These are phyloP conservation scores for Lophius americanus DNA, from an alignment of 2,797 vertebrate species.

Conservation along the genomic window DNA sequence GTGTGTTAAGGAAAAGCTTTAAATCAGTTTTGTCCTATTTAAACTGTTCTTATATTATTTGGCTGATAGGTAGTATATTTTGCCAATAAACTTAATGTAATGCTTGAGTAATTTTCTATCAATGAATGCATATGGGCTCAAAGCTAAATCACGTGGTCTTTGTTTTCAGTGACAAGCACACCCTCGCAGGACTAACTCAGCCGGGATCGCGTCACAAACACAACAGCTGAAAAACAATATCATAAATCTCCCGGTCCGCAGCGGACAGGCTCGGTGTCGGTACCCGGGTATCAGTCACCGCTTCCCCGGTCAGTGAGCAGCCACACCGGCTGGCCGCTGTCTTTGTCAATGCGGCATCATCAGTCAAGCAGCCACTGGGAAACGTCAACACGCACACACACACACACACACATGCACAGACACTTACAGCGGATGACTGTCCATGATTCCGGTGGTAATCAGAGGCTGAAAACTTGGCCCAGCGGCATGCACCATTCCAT, in stretches of 20 bases:
- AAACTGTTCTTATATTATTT: no score
- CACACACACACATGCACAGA: not conserved
- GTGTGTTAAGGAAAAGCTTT: no score
- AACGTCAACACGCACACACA: constrained; percentile 58
- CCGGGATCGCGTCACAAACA: constrained; percentile 34
- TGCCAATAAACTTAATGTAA: no score
- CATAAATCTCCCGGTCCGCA: not conserved
- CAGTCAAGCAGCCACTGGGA: constrained; percentile 66
- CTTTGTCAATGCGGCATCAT: constrained; percentile 78
- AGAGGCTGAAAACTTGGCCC: constrained; percentile 83
- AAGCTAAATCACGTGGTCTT: constrained; percentile 48
- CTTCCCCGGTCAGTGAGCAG: constrained; percentile 35
- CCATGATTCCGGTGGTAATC: constrained; percentile 84
- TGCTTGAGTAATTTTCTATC: not conserved
- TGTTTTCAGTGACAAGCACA: constrained; percentile 59
- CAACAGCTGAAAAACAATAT: constrained; percentile 22
- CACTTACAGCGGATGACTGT: constrained; percentile 85
- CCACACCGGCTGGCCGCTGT: constrained; percentile 64
- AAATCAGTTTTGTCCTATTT: no score
- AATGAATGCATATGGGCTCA: constrained; percentile 20
- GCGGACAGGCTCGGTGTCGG: constrained; percentile 17
- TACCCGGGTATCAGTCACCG: constrained; percentile 23
- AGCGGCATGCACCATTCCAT: constrained; percentile 90
- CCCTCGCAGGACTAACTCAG: constrained; percentile 23
- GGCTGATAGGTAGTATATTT: no score